Evolutionary conservation across 2,113 vertebrate genomes (phyloP).

Genomic region (Odobenus rosmarus): DNA sequence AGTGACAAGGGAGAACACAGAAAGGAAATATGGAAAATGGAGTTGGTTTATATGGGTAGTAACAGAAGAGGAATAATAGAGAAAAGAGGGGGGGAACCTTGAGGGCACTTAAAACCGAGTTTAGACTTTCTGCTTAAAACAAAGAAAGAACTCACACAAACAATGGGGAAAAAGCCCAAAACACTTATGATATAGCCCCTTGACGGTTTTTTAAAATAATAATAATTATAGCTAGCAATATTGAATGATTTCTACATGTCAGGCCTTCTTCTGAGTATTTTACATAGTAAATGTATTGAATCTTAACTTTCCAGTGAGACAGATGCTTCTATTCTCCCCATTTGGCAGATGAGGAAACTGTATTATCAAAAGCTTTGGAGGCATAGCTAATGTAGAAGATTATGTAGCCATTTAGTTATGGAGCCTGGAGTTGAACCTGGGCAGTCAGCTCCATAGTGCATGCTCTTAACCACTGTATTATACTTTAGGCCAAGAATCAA

Average conservation of each 20-base stretch:
- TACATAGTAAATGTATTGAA: not conserved
- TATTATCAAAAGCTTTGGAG: not conserved
- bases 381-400: not conserved
- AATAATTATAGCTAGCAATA: not conserved
- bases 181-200: not conserved
- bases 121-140: not conserved
- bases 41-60: not conserved
- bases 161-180: not conserved
- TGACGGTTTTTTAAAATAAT: not conserved
- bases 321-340: not conserved
- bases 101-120: not conserved
- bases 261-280: not conserved
- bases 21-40: not conserved
- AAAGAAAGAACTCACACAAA: not conserved
- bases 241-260: not conserved
- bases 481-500: not conserved
- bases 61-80: not conserved
- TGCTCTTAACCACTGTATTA: not conserved
- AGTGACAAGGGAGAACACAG: not conserved
- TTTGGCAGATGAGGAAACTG: not conserved
- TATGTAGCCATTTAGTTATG: not conserved
- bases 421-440: not conserved
- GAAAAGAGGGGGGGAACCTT: not conserved
- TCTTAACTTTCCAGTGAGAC: not conserved
- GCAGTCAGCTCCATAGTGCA: not conserved